These are phyloP conservation scores for Cabera pusaria DNA, from an alignment of 2,888 invertebrate genomes.

Conservation along the genomic window DNA sequence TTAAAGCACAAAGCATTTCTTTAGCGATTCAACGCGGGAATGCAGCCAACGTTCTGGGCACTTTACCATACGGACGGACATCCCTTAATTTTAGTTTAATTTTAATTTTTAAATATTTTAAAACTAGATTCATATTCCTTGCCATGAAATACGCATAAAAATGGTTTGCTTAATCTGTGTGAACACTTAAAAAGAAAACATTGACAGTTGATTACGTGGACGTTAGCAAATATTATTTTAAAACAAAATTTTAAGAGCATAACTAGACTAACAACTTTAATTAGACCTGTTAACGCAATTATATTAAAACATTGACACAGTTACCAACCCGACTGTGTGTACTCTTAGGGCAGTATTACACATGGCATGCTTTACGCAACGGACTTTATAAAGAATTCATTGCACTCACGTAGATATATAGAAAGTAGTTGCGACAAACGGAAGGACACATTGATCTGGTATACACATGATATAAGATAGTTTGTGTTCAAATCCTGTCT, in stretches of 20 bases:
- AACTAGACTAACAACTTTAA: conserved; percentile 35
- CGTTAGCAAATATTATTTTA: conserved; percentile 12
- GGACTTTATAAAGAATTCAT: conserved; percentile 38
- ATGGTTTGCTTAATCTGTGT: no score
- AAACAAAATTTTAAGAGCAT: conserved; percentile 8
- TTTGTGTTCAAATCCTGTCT: conserved; percentile 51
- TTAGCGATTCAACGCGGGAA: no score
- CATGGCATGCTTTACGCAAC: conserved; percentile 33
- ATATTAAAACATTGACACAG: conserved; percentile 63
- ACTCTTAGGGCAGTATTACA: conserved; percentile 45
- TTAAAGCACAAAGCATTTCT: no score
- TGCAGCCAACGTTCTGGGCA: no score
- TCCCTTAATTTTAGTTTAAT: no score
- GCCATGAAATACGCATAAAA: no score
- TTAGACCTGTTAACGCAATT: conserved; percentile 44
- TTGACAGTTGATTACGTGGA: conserved; percentile 2
- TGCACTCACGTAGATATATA: conserved; percentile 67
- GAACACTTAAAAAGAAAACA: no score
- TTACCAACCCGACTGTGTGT: conserved; percentile 43
- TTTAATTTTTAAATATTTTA: no score
- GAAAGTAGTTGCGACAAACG: conserved; percentile 66
- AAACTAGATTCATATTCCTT: no score
- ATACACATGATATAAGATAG: conserved; percentile 58
- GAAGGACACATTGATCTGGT: conserved; percentile 52
- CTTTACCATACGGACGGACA: no score